Percentiles rank a stretch among this genome's conserved stretches.
Evolutionary conservation across 2,113 vertebrate species (phyloP).

Genomic region (Bagarius yarrelli): DNA sequence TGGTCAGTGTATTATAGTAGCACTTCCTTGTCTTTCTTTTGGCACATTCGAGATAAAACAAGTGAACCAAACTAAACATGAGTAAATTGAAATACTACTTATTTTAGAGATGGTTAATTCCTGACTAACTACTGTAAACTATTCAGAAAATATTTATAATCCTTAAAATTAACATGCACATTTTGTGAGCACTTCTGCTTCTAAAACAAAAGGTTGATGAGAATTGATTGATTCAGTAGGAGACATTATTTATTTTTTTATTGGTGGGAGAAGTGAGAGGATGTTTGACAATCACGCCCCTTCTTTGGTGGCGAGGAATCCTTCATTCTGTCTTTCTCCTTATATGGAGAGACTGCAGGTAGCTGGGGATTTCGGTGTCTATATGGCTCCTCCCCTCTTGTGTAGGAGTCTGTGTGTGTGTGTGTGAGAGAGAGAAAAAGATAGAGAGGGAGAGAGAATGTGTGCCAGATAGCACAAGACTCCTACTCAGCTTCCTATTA

Average conservation of each 20-base stretch:
- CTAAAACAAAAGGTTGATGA: neutral
- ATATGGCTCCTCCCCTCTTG: conserved; percentile 36
- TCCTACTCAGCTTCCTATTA: conserved; percentile 36
- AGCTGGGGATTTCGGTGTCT: conserved; percentile 29
- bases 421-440: conserved; percentile 24
- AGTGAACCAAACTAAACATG: neutral
- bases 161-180: neutral
- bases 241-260: conserved; percentile 12
- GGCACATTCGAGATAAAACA: neutral
- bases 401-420: conserved; percentile 10
- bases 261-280: conserved; percentile 32
- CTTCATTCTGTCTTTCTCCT: conserved; percentile 47
- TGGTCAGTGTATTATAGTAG: conserved; percentile 8
- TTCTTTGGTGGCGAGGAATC: conserved; percentile 24
- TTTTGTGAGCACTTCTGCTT: neutral
- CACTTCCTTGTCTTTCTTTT: conserved; percentile 1
- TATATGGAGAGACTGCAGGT: conserved; percentile 54
- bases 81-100: neutral
- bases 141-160: neutral
- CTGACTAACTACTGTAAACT: neutral
- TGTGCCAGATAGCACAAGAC: conserved; percentile 1
- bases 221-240: conserved; percentile 10
- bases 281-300: conserved; percentile 16
- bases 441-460: neutral
- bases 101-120: neutral